Evolutionary conservation across 92 coral and sea anemone genomes (phyloP), one percentile per base, ranked within the genome.

Genomic region (Paragorgia papillata): DNA sequence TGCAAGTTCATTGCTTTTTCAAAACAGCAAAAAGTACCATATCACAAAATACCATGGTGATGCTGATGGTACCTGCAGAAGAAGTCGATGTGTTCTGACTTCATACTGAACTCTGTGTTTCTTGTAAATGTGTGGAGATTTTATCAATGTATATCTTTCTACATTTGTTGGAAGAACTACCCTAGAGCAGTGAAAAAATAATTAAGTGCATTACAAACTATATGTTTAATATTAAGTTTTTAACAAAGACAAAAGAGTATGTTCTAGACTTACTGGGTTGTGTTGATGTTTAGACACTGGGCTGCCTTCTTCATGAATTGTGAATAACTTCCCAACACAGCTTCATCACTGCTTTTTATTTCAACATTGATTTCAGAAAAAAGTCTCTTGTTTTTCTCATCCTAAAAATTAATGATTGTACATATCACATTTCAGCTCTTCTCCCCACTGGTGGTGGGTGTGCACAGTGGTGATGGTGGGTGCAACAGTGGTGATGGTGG

Each of bases 61-160:
- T n/a, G n/a, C 32, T 13, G 18, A 20, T n/a, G 84, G 69, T 57
- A 94, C 98, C 88, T 88, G 98, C 57, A 94, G 57, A 75, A 94
- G 69, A n/a, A 91, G 88, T 15, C 90, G 83, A 50, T 94, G 96
- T 78, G 98, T 94, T 37, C 98, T 82, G 20, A 94, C 84, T 65
- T 95, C 97, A 68, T 95, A 95, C 79, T 95, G 99, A 30, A 88
- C 95, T 70, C 99, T 86, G 88, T 95, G 99, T 69, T 95, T 95
- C 90, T 95, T 95, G 89, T 89, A 91, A 46, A 95, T 90, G 65
- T 95, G 99, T 5, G 99, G 99, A 55, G 99, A 95, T 78, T 95
- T 95, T 59, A 95, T 74, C 43, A 95, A 77, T 19, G 99, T 95
- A 89, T 91, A 89, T 34, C 97, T 87, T 77, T 88, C 93, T 28